Percentiles rank a stretch among this genome's conserved stretches.
Conservation (phyloP, 2,888 invertebrate genomes). For the Morpho deidamia region DNA sequence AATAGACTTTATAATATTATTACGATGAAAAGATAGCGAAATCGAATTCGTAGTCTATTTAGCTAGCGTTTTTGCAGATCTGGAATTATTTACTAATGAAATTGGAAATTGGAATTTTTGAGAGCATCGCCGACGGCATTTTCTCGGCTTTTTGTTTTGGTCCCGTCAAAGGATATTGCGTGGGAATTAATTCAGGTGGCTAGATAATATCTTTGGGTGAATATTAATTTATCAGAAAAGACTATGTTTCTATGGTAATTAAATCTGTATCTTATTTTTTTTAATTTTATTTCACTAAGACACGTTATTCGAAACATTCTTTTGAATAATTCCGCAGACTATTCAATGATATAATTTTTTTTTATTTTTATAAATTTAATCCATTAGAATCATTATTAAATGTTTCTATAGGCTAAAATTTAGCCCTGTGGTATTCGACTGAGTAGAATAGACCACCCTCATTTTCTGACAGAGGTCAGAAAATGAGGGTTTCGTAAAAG, state of each 20-base stretch:
- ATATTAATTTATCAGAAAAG: conserved; percentile 54
- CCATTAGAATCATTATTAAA: no score
- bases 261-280: neutral
- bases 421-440: no score
- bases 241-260: conserved; percentile 14
- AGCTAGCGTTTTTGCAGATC: conserved; percentile 26
- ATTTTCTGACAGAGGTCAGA: no score
- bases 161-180: conserved; percentile 67
- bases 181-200: conserved; percentile 70
- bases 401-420: no score
- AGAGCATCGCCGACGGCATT: conserved; percentile 46
- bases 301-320: neutral
- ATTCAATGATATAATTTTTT: no score
- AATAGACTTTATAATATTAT: conserved; percentile 16
- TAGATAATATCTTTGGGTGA: conserved; percentile 38
- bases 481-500: no score
- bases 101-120: conserved; percentile 69
- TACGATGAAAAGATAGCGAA: conserved; percentile 11
- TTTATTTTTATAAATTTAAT: no score
- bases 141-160: conserved; percentile 66
- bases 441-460: no score
- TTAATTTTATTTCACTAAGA: neutral
- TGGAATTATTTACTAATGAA: conserved; percentile 48
- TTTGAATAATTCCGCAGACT: no score
- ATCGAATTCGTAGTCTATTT: conserved; percentile 18